Base-by-base conservation (phyloP, 2,888 invertebrate genomes). In the Kuschelorhynchus macadamiae region DNA sequence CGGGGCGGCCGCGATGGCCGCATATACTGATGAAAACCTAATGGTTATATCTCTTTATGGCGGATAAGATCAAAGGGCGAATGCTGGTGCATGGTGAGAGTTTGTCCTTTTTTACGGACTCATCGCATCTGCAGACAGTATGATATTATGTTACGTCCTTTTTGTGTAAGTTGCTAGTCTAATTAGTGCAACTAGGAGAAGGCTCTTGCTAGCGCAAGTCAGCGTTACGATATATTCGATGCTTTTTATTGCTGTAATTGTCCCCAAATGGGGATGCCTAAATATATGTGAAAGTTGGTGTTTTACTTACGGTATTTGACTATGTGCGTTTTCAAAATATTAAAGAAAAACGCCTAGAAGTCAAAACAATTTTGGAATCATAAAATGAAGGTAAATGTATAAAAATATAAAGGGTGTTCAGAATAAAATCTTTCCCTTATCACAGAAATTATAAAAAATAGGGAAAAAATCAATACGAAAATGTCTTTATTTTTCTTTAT, bases 21-120 rank as follows among this genome's bases (percentile, higher is more conserved):
- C 79, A 81, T 80, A 79, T 78, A 80, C 80, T 81, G 83, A 82
- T 83, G 82, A 83, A 82, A 83, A 82, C 83, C 82, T 83, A 83
- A 83, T 83, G 84, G 83, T 83, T 83, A 83, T 83, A 81, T 83
- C 83, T 82, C 83, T 83, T 82, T 81, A 82, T 81, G 79, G 53
- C 74, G 49, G 79, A 42, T 59, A 67, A 82, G 83, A 82, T 83
- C 82, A 83, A 82, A 82, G 83, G 81, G 76, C 80, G 71, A 71
- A 62, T 46, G 53, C 55, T 60, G 64, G 70, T 63, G 69, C 71
- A 72, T 70, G 68, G 67, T 67, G 60, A 71, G 72, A 75, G 78
- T 74, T 77, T 74, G 75, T 78, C 74, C 74, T 77, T 77, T 78
- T 61, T 78, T 77, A 71, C 70, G 76, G 78, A 79, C 80, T 80